Percentiles rank a stretch among this genome's conserved stretches.
phyloP scores from a whole-genome alignment of 2,888 invertebrate genomes.

The Dynastes tityus region DNA sequence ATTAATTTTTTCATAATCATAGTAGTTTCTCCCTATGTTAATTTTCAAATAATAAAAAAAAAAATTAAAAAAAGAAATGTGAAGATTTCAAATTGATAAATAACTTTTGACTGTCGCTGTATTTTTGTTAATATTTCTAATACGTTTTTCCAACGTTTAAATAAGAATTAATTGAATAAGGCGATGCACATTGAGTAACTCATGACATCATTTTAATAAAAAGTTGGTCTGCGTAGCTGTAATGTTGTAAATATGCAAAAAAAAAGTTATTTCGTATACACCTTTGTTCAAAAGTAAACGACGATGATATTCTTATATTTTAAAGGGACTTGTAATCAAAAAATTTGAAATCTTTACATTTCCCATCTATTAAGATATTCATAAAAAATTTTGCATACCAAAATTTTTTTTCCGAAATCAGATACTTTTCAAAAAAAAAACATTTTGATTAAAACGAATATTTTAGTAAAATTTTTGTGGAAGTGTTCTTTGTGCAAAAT shows the following conservation, averaged over 20 bases:
- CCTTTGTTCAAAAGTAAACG: not conserved
- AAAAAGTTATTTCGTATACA: not conserved
- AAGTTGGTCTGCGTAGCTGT: not conserved
- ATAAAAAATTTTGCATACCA: too few relatives aligned
- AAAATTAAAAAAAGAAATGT: too few relatives aligned
- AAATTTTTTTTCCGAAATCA: too few relatives aligned
- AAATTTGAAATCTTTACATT: constrained; percentile 7
- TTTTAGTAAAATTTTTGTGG: not conserved
- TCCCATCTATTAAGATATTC: not conserved
- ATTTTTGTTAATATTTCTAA: constrained; percentile 2
- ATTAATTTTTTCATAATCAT: not conserved
- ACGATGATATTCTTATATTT: not conserved
- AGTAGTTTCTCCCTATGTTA: not conserved
- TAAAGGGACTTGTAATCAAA: not conserved
- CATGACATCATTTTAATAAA: constrained; percentile 10
- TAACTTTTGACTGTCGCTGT: not conserved
- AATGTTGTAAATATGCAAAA: constrained; percentile 1
- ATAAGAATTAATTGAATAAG: not conserved
- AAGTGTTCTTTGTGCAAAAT: constrained; percentile 32
- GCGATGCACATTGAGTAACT: constrained; percentile 15
- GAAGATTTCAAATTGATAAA: too few relatives aligned
- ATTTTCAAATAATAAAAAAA: too few relatives aligned
- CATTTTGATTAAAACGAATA: not conserved
- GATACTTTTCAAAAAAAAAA: not conserved
- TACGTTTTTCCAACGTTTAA: not conserved